Evolutionary conservation across 2,113 vertebrate species (phyloP).

Genomic region (Carassius carassius): DNA sequence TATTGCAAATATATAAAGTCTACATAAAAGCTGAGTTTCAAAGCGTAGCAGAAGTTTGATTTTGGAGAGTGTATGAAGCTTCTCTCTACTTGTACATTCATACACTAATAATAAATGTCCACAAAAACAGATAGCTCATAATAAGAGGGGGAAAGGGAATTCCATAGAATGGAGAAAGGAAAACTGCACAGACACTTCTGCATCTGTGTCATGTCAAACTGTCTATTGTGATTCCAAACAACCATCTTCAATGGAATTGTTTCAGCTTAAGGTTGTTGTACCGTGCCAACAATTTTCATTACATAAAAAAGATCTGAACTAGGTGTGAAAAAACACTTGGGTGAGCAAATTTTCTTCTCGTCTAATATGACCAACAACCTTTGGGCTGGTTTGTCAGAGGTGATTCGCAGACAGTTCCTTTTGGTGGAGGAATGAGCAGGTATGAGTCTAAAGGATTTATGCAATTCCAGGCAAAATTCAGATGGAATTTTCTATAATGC

Average conservation of each 20-base stretch:
- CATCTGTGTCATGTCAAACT: neutral
- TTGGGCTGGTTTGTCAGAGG: neutral
- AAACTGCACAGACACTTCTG: constrained; percentile 1
- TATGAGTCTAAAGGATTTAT: neutral
- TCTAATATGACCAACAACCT: constrained; percentile 10
- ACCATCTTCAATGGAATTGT: neutral
- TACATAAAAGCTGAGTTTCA: neutral
- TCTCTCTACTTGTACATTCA: constrained; percentile 3
- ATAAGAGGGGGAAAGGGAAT: neutral
- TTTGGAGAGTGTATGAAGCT: neutral
- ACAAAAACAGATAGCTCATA: constrained; percentile 1
- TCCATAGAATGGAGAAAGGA: neutral
- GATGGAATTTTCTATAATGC: neutral
- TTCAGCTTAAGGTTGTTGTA: neutral
- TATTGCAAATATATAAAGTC: constrained; percentile 10
- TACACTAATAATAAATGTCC: neutral
- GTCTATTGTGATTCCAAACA: neutral
- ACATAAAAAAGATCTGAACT: neutral
- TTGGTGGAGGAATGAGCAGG: neutral
- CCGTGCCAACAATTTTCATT: neutral
- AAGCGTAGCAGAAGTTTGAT: constrained; percentile 8
- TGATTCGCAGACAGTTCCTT: neutral
- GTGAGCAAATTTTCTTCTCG: neutral
- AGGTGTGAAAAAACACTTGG: neutral
- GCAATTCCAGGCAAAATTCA: neutral